Conservation (phyloP, 2,113 vertebrate species). For the Todiramphus saurophagus region DNA sequence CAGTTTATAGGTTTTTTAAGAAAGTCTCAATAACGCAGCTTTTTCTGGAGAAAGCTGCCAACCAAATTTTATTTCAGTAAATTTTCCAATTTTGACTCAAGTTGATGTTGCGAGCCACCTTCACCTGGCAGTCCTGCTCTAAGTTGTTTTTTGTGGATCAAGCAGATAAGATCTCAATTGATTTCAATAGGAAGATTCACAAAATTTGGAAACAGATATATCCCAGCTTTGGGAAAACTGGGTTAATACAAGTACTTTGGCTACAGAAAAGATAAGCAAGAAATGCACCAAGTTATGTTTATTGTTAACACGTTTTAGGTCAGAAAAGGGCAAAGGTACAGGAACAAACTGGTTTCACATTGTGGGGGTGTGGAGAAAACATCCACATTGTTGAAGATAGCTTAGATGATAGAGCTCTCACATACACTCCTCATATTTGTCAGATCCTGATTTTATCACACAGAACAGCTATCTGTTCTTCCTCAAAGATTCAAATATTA, state of each 20-base stretch:
- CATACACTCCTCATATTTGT: not conserved
- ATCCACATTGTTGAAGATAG: not conserved
- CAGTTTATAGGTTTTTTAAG: not conserved
- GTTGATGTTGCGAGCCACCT: not conserved
- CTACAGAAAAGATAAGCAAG: not conserved
- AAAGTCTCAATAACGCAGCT: not conserved
- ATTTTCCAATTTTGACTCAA: not conserved
- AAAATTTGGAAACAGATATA: not conserved
- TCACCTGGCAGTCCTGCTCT: not conserved
- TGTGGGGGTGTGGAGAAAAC: not conserved
- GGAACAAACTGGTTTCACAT: not conserved
- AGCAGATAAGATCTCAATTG: not conserved
- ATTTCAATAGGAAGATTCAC: not conserved
- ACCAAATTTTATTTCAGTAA: not conserved
- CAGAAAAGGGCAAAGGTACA: not conserved
- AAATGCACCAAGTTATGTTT: not conserved
- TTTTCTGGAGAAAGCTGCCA: not conserved
- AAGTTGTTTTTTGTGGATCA: not conserved
- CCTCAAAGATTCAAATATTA: not conserved
- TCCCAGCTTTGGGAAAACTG: not conserved
- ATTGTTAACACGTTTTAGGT: not conserved
- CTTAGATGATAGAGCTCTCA: not conserved
- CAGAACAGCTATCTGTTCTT: not conserved
- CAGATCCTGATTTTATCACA: slow-evolving; percentile 1
- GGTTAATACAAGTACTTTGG: not conserved